Conservation (phyloP, 2,888 invertebrate genomes). For the Yponomeuta malinellus region DNA sequence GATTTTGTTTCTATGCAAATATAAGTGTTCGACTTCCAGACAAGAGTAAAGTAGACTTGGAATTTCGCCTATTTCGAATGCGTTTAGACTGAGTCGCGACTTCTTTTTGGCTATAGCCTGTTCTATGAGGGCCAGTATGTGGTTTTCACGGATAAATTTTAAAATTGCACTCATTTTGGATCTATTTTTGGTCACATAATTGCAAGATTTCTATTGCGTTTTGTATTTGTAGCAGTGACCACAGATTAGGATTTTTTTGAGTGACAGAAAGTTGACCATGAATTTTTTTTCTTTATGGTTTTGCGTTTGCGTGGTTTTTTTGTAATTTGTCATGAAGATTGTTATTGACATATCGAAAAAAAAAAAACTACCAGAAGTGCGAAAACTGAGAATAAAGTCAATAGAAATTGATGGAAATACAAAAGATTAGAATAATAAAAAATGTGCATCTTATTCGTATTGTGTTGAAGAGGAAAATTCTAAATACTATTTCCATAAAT, state of each 20-base stretch:
- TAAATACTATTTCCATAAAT: too few species aligned
- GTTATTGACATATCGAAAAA: too few species aligned
- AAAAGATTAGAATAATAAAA: too few species aligned
- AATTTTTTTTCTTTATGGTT: slow-evolving; percentile 1
- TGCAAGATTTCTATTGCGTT: slow-evolving; percentile 10
- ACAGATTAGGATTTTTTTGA: background rate
- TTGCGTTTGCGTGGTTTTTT: background rate
- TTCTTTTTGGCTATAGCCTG: slow-evolving; percentile 76
- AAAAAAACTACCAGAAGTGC: too few species aligned
- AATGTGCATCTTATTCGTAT: too few species aligned
- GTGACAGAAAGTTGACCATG: slow-evolving; percentile 7
- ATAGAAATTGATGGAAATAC: too few species aligned
- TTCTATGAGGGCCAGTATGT: slow-evolving; percentile 80
- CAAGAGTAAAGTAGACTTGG: slow-evolving; percentile 76
- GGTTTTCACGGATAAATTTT: slow-evolving; percentile 81
- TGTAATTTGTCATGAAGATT: background rate
- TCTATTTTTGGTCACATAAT: slow-evolving; percentile 5
- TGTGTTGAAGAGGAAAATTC: too few species aligned
- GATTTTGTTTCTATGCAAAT: slow-evolving; percentile 79
- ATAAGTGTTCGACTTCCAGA: slow-evolving; percentile 75
- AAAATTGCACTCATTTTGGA: slow-evolving; percentile 77
- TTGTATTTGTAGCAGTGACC: slow-evolving; percentile 3
- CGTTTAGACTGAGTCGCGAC: slow-evolving; percentile 77
- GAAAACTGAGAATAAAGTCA: too few species aligned
- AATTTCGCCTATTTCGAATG: slow-evolving; percentile 78